Conservation (phyloP, 1,140 invertebrate species). For the Popillia japonica region DNA sequence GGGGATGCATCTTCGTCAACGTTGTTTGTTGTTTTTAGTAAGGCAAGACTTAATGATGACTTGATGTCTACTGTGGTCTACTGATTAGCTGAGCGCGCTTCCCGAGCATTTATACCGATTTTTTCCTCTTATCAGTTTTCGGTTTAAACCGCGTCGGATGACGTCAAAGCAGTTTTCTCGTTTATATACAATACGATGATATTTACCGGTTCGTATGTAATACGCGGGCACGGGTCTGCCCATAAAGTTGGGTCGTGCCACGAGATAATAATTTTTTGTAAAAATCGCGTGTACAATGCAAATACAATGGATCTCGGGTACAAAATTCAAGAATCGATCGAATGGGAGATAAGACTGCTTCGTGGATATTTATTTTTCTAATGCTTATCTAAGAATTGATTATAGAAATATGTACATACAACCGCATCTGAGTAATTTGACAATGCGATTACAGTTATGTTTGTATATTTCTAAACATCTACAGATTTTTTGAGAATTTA, state of each 20-base stretch:
- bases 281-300: neutral
- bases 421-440: neutral
- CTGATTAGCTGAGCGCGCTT: neutral
- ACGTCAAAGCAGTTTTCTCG: neutral
- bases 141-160: neutral
- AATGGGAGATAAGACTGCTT: neutral
- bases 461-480: no score
- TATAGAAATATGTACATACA: neutral
- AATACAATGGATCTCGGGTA: neutral
- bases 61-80: no score
- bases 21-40: neutral
- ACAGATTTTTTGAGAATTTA: no score
- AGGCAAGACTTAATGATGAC: neutral
- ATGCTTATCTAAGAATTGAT: neutral
- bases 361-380: neutral
- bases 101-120: neutral
- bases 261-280: neutral
- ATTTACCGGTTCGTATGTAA: neutral
- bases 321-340: constrained; percentile 1
- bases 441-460: no score
- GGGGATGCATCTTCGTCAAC: constrained; percentile 19
- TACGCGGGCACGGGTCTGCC: neutral
- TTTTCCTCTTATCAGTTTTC: neutral
- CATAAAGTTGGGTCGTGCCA: neutral
- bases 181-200: neutral